These are phyloP conservation scores for Trichogramma dendrolimi DNA, from an alignment of 2,888 invertebrate species.

Conservation along the genomic window DNA sequence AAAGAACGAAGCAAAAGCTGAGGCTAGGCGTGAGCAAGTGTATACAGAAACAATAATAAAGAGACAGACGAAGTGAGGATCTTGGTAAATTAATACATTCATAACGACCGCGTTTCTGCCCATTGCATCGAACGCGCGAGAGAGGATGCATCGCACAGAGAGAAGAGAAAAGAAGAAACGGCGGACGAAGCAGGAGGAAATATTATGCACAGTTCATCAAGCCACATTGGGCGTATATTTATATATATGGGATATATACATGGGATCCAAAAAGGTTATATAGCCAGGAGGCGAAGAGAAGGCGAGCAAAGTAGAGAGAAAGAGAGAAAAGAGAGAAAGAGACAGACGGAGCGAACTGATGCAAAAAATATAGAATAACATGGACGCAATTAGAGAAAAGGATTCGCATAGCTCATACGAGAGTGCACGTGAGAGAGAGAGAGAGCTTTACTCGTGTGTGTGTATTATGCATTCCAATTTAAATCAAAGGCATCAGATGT, in stretches of 20 bases:
- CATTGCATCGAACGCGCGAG: not conserved
- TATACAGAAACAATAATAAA: too few species aligned
- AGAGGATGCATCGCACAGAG: not conserved
- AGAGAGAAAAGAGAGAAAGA: not conserved
- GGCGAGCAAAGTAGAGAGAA: not conserved
- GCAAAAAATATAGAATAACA: slow-evolving; percentile 20
- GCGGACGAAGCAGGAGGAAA: too few species aligned
- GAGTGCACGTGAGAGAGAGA: not conserved
- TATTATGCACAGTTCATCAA: too few species aligned
- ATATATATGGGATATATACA: too few species aligned
- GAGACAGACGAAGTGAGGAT: slow-evolving; percentile 16
- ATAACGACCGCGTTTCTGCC: slow-evolving; percentile 25
- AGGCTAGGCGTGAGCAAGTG: not conserved
- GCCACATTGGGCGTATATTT: too few species aligned
- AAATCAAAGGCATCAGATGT: slow-evolving; percentile 36
- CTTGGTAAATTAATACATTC: slow-evolving; percentile 28
- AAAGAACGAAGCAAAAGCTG: not conserved
- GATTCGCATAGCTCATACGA: slow-evolving; percentile 33
- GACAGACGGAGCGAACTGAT: slow-evolving; percentile 19
- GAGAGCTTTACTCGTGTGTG: slow-evolving; percentile 5
- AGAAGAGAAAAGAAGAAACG: not conserved
- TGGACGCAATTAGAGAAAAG: slow-evolving; percentile 39
- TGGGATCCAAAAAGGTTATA: too few species aligned
- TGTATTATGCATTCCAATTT: slow-evolving; percentile 40
- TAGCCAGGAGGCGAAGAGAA: not conserved